Conservation (phyloP, 2,113 vertebrate genomes). For the Furnarius figulus region DNA sequence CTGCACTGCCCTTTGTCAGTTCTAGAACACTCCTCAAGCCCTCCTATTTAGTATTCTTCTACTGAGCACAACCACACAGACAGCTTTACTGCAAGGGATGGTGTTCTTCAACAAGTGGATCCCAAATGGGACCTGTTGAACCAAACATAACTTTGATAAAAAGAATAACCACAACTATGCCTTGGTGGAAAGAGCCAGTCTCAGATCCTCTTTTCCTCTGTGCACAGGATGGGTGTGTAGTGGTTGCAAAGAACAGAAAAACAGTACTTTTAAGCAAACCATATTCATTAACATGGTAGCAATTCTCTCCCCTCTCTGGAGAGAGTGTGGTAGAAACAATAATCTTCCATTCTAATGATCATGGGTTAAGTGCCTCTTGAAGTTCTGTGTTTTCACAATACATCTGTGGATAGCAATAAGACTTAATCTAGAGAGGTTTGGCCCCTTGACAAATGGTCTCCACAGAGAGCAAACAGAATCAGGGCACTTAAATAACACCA, state of each 20-base stretch:
- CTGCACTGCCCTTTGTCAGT: not conserved
- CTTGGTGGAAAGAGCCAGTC: not conserved
- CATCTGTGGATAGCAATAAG: not conserved
- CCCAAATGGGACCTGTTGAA: not conserved
- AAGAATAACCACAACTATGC: not conserved
- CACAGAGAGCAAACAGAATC: conserved; percentile 16
- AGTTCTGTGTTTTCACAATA: not conserved
- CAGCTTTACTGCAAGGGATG: not conserved
- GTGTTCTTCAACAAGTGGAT: not conserved
- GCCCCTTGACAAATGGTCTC: conserved; percentile 20
- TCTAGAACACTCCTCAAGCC: not conserved
- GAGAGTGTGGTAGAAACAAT: not conserved
- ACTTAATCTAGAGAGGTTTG: conserved; percentile 16
- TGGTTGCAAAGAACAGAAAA: not conserved
- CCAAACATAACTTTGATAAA: not conserved
- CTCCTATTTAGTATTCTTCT: not conserved
- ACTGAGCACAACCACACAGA: not conserved
- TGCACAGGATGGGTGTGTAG: not conserved
- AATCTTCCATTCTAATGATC: not conserved
- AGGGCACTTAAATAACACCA: conserved; percentile 47
- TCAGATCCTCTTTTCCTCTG: not conserved
- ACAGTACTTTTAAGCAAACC: not conserved
- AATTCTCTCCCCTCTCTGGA: not conserved
- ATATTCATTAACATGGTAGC: not conserved
- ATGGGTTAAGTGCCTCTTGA: conserved; percentile 40